Conservation (phyloP, 2,888 invertebrate species). For the Acronicta psi region DNA sequence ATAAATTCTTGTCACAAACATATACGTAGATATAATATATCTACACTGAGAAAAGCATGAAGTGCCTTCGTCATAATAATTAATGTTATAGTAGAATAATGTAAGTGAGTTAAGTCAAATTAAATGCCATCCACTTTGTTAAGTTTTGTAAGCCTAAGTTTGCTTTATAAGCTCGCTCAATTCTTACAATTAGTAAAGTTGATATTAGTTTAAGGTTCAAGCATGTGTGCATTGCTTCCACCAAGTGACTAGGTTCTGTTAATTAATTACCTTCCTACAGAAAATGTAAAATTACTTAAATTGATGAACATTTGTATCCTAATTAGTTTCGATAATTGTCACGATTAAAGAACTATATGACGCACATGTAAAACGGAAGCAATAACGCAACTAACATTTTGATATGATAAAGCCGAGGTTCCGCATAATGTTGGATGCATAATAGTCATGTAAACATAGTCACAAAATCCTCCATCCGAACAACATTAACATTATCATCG, state of each 20-base stretch:
- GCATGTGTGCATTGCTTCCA: conserved; percentile 72
- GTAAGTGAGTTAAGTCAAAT: conserved; percentile 88
- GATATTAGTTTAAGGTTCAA: conserved; percentile 77
- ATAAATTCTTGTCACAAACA: conserved; percentile 87
- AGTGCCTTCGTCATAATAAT: conserved; percentile 87
- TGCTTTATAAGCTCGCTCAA: conserved; percentile 87
- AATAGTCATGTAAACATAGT: conserved; percentile 83
- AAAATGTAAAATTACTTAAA: conserved; percentile 38
- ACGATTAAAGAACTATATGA: conserved; percentile 54
- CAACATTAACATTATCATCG: conserved; percentile 81
- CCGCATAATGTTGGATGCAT: conserved; percentile 75
- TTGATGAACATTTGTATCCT: conserved; percentile 45
- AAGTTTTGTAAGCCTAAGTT: conserved; percentile 87
- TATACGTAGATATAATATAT: conserved; percentile 72
- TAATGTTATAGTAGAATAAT: conserved; percentile 78
- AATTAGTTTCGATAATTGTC: conserved; percentile 50
- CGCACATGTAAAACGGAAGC: conserved; percentile 66
- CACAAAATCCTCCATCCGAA: conserved; percentile 80
- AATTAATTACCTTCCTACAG: conserved; percentile 48
- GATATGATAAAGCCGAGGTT: conserved; percentile 72
- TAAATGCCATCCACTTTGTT: conserved; percentile 89
- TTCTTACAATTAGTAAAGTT: conserved; percentile 84
- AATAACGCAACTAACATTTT: conserved; percentile 75
- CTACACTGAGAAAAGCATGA: conserved; percentile 79
- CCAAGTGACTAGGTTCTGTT: conserved; percentile 50